A percentile compares a stretch with the other conserved stretches of the same genome.
Conservation (phyloP, 2,888 invertebrate species). For the Nebria salina region DNA sequence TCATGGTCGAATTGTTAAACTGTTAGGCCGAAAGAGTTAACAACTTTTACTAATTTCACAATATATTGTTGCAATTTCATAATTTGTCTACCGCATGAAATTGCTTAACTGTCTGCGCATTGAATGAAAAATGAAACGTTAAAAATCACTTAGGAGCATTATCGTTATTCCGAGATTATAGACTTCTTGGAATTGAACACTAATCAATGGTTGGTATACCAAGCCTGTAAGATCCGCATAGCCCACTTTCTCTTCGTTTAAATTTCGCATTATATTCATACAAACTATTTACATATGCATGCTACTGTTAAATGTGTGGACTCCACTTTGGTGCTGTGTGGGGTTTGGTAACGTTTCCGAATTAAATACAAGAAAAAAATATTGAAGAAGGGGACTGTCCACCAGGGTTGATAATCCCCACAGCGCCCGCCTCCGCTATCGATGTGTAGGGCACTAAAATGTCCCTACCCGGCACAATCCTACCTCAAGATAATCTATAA, state of each 20-base stretch:
- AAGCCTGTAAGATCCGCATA: slow-evolving; percentile 22
- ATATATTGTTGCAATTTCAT: not conserved
- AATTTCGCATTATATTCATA: not conserved
- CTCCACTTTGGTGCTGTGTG: not conserved
- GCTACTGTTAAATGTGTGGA: no score
- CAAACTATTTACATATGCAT: not conserved
- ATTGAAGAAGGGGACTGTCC: not conserved
- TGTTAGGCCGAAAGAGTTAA: not conserved
- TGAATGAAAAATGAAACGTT: not conserved
- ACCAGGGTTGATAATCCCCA: not conserved
- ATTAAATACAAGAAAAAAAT: not conserved
- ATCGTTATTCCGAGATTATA: not conserved
- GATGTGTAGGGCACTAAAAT: not conserved
- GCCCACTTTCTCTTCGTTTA: slow-evolving; percentile 32
- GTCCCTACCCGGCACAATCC: slow-evolving; percentile 12
- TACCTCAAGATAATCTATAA: slow-evolving; percentile 27
- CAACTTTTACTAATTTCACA: not conserved
- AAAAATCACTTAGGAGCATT: not conserved
- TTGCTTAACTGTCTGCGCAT: not conserved
- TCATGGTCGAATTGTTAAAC: no score
- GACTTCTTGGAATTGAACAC: not conserved
- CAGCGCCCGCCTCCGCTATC: not conserved
- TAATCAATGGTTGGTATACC: not conserved
- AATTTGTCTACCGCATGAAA: not conserved
- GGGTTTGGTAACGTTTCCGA: not conserved